These are phyloP conservation scores for Arrhopalites spinosus DNA, from an alignment of 2,888 invertebrate genomes.

Conservation along the genomic window DNA sequence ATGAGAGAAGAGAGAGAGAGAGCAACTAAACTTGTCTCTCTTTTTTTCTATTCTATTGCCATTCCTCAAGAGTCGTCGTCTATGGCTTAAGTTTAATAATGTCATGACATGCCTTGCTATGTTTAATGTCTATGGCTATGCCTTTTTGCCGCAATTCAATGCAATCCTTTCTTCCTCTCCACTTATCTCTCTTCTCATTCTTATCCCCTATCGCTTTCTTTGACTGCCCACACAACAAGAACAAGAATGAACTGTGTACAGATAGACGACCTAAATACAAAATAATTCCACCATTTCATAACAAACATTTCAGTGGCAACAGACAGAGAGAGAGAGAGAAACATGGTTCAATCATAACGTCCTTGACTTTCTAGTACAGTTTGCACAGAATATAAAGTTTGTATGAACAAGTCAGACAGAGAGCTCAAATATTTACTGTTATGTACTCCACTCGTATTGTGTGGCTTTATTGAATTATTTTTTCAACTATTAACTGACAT, in stretches of 20 bases:
- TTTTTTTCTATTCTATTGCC: not conserved
- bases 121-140: too few species aligned
- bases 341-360: too few species aligned
- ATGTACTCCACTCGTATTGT: not conserved
- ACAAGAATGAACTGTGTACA: not conserved
- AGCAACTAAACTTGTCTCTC: not conserved
- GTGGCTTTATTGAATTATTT: slow-evolving; percentile 6
- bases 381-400: too few species aligned
- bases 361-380: too few species aligned
- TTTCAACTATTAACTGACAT: slow-evolving; percentile 1
- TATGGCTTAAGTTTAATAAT: slow-evolving; percentile 24
- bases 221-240: not conserved
- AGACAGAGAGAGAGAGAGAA: too few species aligned
- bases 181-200: slow-evolving; percentile 9
- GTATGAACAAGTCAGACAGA: too few species aligned
- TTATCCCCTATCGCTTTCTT: slow-evolving; percentile 2
- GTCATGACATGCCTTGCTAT: too few species aligned
- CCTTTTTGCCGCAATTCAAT: slow-evolving; percentile 18
- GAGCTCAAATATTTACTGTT: not conserved
- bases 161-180: slow-evolving; percentile 9
- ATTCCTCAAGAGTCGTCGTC: not conserved
- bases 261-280: not conserved
- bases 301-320: too few species aligned
- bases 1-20: not conserved
- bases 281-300: too few species aligned